A percentile compares a stretch with the other conserved stretches of the same genome.
Evolutionary conservation across 2,113 vertebrate genomes (phyloP).

Genomic region (Trematomus loennbergii): DNA sequence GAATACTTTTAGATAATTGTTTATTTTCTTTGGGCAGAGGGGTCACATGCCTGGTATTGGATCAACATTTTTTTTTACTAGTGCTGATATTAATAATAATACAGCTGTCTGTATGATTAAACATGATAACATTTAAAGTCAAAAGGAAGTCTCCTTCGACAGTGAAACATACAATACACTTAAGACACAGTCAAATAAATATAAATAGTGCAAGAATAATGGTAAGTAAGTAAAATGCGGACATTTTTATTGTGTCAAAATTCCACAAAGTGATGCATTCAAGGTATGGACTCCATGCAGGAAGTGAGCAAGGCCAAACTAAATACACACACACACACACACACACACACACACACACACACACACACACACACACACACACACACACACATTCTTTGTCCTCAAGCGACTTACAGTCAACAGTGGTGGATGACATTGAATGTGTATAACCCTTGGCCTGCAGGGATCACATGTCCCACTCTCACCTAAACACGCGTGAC

Average conservation of each 20-base stretch:
- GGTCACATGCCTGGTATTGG: too few species aligned
- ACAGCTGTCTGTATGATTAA: background rate
- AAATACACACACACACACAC: too few species aligned
- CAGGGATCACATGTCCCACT: conserved; percentile 64
- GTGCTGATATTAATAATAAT: background rate
- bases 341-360: too few species aligned
- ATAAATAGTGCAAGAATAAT: too few species aligned
- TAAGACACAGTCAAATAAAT: too few species aligned
- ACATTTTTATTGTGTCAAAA: background rate
- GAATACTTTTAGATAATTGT: too few species aligned
- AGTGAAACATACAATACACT: too few species aligned
- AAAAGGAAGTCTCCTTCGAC: background rate
- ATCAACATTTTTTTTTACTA: too few species aligned
- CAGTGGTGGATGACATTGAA: conserved; percentile 47
- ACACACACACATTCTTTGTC: conserved; percentile 27
- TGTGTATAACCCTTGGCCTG: conserved; percentile 61
- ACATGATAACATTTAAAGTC: background rate
- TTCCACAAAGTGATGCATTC: conserved; percentile 10
- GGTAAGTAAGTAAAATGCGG: too few species aligned
- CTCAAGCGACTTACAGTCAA: conserved; percentile 35
- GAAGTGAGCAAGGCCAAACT: conserved; percentile 15
- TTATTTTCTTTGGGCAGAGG: too few species aligned
- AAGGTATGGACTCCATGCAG: background rate
- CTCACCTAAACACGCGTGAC: conserved; percentile 67
- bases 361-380: too few species aligned